These are phyloP conservation scores for Propithecus coquereli DNA, from an alignment of 2,113 vertebrate genomes.

Conservation along the genomic window DNA sequence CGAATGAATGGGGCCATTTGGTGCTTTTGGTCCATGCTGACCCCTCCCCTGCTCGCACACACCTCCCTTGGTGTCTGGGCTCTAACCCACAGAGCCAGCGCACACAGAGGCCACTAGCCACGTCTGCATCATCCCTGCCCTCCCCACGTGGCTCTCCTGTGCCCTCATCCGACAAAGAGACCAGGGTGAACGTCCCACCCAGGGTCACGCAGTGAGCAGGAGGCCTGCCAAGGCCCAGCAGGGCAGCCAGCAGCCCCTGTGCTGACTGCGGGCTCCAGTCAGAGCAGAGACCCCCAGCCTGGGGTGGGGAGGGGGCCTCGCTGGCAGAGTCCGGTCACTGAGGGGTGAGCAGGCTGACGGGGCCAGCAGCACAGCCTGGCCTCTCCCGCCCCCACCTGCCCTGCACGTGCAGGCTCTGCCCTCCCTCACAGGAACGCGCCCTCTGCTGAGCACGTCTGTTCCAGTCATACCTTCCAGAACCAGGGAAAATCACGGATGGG, in stretches of 20 bases:
- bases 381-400: not conserved
- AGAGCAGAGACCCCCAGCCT: not conserved
- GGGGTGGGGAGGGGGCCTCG: too few species aligned
- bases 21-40: not conserved
- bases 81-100: not conserved
- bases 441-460: not conserved
- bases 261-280: not conserved
- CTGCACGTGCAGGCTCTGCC: not conserved
- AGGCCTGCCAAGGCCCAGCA: not conserved
- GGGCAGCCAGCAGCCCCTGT: not conserved
- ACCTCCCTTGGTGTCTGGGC: not conserved
- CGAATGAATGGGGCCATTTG: not conserved
- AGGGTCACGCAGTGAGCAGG: not conserved
- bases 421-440: not conserved
- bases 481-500: not conserved
- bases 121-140: too few species aligned
- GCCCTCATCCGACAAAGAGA: not conserved
- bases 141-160: not conserved
- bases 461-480: not conserved
- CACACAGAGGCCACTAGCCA: not conserved
- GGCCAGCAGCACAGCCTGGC: accelerated
- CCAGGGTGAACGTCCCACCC: not conserved
- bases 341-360: not conserved
- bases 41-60: not conserved
- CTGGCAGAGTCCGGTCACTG: not conserved